These are phyloP conservation scores for Colletes collaris DNA, from an alignment of 2,888 invertebrate species.

Conservation along the genomic window DNA sequence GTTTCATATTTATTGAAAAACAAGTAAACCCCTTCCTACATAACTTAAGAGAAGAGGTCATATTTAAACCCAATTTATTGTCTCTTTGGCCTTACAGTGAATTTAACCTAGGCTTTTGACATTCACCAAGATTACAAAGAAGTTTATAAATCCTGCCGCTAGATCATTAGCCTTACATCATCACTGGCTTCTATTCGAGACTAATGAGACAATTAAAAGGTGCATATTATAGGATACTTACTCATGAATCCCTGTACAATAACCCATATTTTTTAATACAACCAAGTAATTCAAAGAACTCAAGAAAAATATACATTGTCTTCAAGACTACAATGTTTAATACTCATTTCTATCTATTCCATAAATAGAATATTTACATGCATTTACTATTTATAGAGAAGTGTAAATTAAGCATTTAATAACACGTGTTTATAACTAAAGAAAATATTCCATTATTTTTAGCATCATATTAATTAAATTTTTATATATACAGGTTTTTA, in stretches of 20 bases:
- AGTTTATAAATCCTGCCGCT: slow-evolving; percentile 77
- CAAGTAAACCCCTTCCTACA: slow-evolving; percentile 60
- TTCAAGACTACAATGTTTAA: not conserved
- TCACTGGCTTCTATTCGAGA: slow-evolving; percentile 77
- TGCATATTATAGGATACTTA: slow-evolving; percentile 53
- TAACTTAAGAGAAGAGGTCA: slow-evolving; percentile 65
- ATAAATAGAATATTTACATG: not conserved
- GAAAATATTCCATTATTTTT: not conserved
- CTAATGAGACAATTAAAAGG: slow-evolving; percentile 67
- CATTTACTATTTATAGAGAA: not conserved
- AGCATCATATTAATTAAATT: not conserved
- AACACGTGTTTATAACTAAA: not conserved
- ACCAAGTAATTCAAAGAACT: not conserved
- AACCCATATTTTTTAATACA: not conserved
- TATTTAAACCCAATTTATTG: slow-evolving; percentile 71
- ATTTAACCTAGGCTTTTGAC: slow-evolving; percentile 74
- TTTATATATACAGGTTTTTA: not conserved
- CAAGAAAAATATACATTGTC: not conserved
- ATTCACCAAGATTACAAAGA: slow-evolving; percentile 83
- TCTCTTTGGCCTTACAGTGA: slow-evolving; percentile 83
- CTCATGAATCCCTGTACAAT: slow-evolving; percentile 62
- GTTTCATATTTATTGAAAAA: slow-evolving; percentile 32
- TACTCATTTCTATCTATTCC: not conserved
- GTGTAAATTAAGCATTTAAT: not conserved
- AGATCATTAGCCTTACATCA: slow-evolving; percentile 80